Percentiles rank a stretch among this genome's conserved stretches.
phyloP scores from a whole-genome alignment of 2,797 vertebrate genomes.

The Natrix natrix region DNA sequence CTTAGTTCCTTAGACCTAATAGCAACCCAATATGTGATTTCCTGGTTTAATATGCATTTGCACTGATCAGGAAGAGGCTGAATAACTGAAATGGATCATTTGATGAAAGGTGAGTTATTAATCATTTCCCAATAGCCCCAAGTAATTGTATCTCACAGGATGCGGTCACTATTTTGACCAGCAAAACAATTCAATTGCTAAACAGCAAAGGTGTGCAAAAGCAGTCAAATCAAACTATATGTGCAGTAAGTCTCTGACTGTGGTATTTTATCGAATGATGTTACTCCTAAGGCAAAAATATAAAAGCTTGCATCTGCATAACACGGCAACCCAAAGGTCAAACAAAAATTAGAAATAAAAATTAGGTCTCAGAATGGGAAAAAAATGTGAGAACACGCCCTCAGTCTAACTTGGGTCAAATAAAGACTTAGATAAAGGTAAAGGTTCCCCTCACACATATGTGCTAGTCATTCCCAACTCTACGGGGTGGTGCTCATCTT shows the following conservation, averaged over 20 bases:
- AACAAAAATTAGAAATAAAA: not conserved
- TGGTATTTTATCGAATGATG: not conserved
- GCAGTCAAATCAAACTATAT: not conserved
- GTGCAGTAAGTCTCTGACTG: not conserved
- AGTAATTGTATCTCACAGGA: not conserved
- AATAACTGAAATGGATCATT: not conserved
- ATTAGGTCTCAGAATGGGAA: not conserved
- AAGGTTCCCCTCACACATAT: too few species aligned
- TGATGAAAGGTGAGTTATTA: not conserved
- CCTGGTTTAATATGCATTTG: not conserved
- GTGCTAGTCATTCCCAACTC: too few species aligned
- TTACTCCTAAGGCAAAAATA: not conserved
- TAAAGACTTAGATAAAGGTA: too few species aligned
- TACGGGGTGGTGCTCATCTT: too few species aligned
- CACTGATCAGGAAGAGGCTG: not conserved
- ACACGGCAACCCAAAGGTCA: not conserved
- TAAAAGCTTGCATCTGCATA: not conserved
- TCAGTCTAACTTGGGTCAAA: not conserved
- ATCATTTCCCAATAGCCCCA: not conserved
- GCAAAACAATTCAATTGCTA: not conserved
- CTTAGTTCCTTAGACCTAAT: not conserved
- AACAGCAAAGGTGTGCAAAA: not conserved
- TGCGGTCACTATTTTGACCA: not conserved
- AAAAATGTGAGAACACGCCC: not conserved
- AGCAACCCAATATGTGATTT: not conserved